A percentile compares a stretch with the other conserved stretches of the same genome.
phyloP scores from a whole-genome alignment of 2,888 invertebrate genomes.

The Tenodera sinensis region DNA sequence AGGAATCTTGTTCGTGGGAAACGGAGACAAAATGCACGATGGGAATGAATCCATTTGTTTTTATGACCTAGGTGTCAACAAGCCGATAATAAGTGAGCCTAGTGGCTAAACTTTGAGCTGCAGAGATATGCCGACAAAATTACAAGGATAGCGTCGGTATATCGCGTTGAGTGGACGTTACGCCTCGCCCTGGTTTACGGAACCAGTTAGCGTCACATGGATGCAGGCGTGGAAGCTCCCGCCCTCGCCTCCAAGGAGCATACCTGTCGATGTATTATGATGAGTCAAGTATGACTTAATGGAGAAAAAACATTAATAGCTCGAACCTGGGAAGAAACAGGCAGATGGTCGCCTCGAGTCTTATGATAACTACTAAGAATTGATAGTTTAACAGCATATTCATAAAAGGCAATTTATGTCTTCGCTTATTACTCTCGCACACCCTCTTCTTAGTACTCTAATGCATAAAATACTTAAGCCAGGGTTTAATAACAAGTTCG shows the following conservation, averaged over 20 bases:
- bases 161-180: not conserved
- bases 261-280: too few species aligned
- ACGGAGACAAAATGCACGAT: too few species aligned
- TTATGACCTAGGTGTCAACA: not conserved
- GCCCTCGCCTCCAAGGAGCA: not conserved
- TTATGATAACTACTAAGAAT: not conserved
- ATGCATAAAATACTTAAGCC: not conserved
- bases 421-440: not conserved
- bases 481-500: not conserved
- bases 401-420: not conserved
- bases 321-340: not conserved
- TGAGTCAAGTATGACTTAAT: not conserved
- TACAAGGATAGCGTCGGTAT: not conserved
- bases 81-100: not conserved
- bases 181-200: not conserved
- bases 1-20: too few species aligned
- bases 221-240: not conserved
- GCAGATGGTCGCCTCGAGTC: not conserved
- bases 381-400: not conserved
- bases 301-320: not conserved
- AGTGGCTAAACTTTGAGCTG: not conserved
- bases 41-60: not conserved
- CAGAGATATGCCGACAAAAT: not conserved
- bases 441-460: not conserved
- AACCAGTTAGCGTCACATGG: not conserved